Conservation (phyloP, 2,113 vertebrate species). For the Alaudala cheleensis region DNA sequence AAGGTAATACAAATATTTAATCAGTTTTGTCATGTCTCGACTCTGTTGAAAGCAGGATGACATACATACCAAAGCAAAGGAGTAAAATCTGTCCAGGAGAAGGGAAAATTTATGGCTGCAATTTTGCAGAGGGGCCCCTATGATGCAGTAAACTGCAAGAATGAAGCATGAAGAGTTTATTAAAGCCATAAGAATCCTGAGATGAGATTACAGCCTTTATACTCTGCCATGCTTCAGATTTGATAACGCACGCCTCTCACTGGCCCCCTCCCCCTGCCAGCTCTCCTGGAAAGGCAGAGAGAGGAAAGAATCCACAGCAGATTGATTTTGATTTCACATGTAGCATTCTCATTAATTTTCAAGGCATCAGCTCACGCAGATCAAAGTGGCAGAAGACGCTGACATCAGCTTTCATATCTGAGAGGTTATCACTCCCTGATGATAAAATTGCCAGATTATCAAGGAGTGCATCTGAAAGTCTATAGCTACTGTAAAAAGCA, state of each 20-base stretch:
- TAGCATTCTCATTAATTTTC: constrained; percentile 70
- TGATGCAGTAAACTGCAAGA: constrained; percentile 65
- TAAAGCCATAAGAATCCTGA: constrained; percentile 70
- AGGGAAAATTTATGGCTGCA: constrained; percentile 69
- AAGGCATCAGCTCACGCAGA: constrained; percentile 53
- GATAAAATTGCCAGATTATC: constrained; percentile 49
- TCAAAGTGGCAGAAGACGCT: constrained; percentile 59
- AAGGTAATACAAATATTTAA: constrained; percentile 64
- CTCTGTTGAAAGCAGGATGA: constrained; percentile 55
- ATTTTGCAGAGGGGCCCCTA: constrained; percentile 63
- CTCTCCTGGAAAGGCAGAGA: neutral
- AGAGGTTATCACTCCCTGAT: constrained; percentile 37
- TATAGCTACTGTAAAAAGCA: constrained; percentile 48
- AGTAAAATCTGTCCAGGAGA: constrained; percentile 60
- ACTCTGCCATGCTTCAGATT: constrained; percentile 27
- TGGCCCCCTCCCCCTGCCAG: neutral
- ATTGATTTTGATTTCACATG: constrained; percentile 71
- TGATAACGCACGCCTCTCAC: constrained; percentile 24
- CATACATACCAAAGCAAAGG: constrained; percentile 48
- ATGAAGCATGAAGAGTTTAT: constrained; percentile 72
- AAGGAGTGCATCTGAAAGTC: constrained; percentile 58
- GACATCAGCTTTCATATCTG: constrained; percentile 65
- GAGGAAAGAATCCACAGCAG: constrained; percentile 12
- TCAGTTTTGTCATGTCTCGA: constrained; percentile 54
- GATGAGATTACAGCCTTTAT: constrained; percentile 62